Base-by-base conservation (phyloP, 2,888 invertebrate species). In the Drosophila mercatorum region DNA sequence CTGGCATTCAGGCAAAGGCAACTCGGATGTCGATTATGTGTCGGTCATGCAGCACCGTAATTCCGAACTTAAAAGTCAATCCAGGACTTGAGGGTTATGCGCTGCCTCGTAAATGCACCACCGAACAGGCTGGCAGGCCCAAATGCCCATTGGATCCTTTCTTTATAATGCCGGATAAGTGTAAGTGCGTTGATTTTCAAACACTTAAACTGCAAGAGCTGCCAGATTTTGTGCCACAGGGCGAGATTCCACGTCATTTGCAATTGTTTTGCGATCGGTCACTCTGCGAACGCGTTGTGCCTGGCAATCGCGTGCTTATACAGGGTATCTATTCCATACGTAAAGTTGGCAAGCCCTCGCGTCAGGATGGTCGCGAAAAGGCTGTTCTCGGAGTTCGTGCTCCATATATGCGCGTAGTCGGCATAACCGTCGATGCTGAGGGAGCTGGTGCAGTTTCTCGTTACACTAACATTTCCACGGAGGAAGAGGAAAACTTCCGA, bases 101-200 rank as follows among this genome's bases (percentile, higher is more conserved):
- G 0, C 94, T 99, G 93, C 99, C 99, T 0, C 95, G 99, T 72
- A 98, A 97, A 93, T 99, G 99, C 92, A 96, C 95, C 86, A 97
- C 97, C 95, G 98, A 98, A 91, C 98, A 98, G 94, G 96, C 97
- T 71, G 98, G 98, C 34, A 94, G 97, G 61, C 97, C 97, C 0
- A 97, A 97, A 89, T 99, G 99, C 91, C 99, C 99, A 0, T 92
- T 99, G 64, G 99, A 99, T 93, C 99, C 99, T 2, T 99, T 97
- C 92, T 98, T 98, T 92, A 98, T 99, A 75, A 96, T 99, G 93
- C 99, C 99, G 17, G 99, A 99, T 92, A 98, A 98, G 93, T 99
- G 99, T 93, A 95, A 95, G 81, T 99, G 99, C 93, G 97, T 99
- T 31, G 99, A 99, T 93, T 99, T 98, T 92, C 99, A 99, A 95